A percentile compares a stretch with the other conserved stretches of the same genome.
Conservation (phyloP, 2,113 vertebrate species). For the Neofelis nebulosa region DNA sequence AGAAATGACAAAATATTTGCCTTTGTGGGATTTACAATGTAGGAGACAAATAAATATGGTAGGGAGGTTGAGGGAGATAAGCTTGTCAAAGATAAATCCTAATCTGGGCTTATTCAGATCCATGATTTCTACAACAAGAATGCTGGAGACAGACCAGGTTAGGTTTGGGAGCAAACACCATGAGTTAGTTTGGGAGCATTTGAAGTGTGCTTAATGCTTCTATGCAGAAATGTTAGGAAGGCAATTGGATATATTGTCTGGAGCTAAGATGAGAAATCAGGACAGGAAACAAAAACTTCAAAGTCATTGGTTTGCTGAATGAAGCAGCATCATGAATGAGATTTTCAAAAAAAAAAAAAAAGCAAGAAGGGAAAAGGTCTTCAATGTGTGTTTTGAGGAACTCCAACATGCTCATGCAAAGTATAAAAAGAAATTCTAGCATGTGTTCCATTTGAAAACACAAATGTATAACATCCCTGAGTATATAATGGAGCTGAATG, state of each 20-base stretch:
- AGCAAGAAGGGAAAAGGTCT: background rate
- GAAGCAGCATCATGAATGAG: background rate
- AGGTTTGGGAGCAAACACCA: background rate
- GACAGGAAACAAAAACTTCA: background rate
- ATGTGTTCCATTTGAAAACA: background rate
- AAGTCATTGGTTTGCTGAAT: background rate
- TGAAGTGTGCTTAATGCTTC: background rate
- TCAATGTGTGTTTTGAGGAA: background rate
- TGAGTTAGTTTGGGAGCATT: background rate
- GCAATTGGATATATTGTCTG: background rate
- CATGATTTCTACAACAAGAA: background rate
- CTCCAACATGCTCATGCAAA: background rate
- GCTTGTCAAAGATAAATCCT: background rate
- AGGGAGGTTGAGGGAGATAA: background rate
- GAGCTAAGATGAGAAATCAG: background rate
- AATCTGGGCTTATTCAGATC: background rate
- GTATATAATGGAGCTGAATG: background rate
- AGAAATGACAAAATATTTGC: background rate
- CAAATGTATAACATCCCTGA: background rate
- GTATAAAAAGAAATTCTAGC: background rate
- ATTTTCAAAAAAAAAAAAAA: background rate
- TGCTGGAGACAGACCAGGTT: accelerated
- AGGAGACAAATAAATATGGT: background rate
- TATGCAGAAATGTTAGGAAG: background rate
- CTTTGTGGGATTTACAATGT: background rate